Evolutionary conservation across 1,140 invertebrate species (phyloP), one percentile per base, ranked within the genome.

Genomic region (Bombus difficillimus): DNA sequence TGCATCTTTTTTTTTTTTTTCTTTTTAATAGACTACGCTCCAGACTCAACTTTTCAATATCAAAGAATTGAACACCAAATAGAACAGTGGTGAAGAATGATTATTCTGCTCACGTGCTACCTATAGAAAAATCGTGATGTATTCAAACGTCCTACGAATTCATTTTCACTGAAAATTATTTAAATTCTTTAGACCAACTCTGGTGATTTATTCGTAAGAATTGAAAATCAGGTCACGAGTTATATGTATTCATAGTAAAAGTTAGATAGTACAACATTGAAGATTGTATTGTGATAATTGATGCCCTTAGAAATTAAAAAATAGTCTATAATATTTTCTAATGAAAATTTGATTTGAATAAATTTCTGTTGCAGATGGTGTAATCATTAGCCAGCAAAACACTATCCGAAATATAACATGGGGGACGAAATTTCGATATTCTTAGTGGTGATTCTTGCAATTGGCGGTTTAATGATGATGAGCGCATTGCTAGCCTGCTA

Each of bases 381-480:
- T 81, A 41, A 85, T 72, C 18, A 22, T 57, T 85, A 47, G 10
- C 53, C 41, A 28, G 28, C 12, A 37, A 85, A n/a, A 59, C 25
- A 28, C 18, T 53, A 68, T 22, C 25, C 25, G 22, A 43, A 8
- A 73, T 47, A 82, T 69, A 83, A 71, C 25, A 92, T 93, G 92
- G 89, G 86, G 57, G 92, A 92, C 59, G 90, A 91, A 73, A 71
- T 92, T 69, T 92, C 93, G 5, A 91, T 93, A 32, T 90, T 92
- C 13, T 72, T 93, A 22, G 91, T 93, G n/a, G 83, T 93, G 77
- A 84, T 93, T 59, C 89, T 93, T 59, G 91, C 89, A 62, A 87
- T 93, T 41, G 87, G 89, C n/a, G 92, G 93, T 64, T 73, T 92
- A 28, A 90, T 79, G 71, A 89, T 93, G 88, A 90, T 93, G 86